Evolutionary conservation across 2,888 invertebrate genomes (phyloP), one percentile per base, ranked within the genome.

Genomic region (Linnaemya vulpina): DNA sequence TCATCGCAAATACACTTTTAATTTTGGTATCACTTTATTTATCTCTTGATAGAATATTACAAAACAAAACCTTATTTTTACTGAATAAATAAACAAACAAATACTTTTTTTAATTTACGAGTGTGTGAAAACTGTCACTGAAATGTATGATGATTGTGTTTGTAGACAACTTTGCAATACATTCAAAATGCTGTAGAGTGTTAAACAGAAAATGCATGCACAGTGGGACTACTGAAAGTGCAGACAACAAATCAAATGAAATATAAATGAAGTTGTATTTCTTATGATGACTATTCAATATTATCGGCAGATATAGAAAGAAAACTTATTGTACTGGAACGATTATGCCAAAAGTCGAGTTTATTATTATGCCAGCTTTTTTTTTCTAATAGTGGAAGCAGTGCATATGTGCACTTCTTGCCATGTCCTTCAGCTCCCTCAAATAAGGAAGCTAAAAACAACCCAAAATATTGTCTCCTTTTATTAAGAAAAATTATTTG

Each of bases 121-220:
- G 79, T 80, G 84, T 80, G 80, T 76, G 79, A 84, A 84, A 79
- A 83, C 63, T 75, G 78, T 70, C 74, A 79, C 40, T 49, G 40
- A 73, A 40, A 30, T 74, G 8, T 71, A 40, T 60, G 49, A 58
- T 53, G 20, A 43, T 10, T 22, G n/a, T 51, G 49, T 20, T 17
- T 55, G 43, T 62, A 20, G 10, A 43, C 10, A 35, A 75, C 49
- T 22, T 71, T 51, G 22, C 43, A n/a, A 38, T 20, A n/a, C 22
- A 76, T 20, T 35, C 13, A 22, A 25, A 68, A 40, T n/a, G 13
- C 22, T 17, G 46, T 38, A 40, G 51, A 22, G 22, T 62, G 53
- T 30, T 78, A 13, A 55, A 13, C 40, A 55, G 35, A 53, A 49
- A 53, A 13, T 38, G 5, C 38, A 40, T 2, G 0, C 9, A 65